Evolutionary conservation across 2,888 invertebrate genomes (phyloP), one percentile per base, ranked within the genome.

Genomic region (Mythimna albipuncta): DNA sequence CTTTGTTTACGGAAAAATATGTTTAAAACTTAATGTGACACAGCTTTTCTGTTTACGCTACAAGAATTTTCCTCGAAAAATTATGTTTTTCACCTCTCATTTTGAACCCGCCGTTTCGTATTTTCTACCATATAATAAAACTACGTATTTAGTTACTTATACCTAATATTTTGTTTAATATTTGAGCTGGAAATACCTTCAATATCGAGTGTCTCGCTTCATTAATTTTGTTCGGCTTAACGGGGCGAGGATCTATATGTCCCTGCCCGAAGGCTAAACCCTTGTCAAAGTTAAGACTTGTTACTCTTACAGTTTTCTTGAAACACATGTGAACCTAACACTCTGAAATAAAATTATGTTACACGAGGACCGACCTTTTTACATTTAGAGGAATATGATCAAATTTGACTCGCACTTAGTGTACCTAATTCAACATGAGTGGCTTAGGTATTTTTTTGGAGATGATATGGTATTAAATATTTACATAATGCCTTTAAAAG

Each of bases 221-320:
- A 89, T 90, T 90, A 87, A 88, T 87, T 89, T 79, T 77, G 78
- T 83, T 84, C 79, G 80, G 71, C 44, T 82, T 82, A 63, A 70
- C 62, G 73, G 79, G 84, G 85, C 73, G 79, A 82, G 80, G 79
- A 82, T 75, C 75, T 83, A 47, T 66, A 55, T 62, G 64, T 68
- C 72, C 74, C 73, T 76, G 82, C 75, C 81, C 74, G 72, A 59
- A 78, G 80, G 82, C 69, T 84, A 85, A 47, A 90, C 89, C 89
- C 88, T 91, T 82, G 86, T 89, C 89, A 89, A 88, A 87, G 80
- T 83, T 85, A 68, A 79, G 75, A 83, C 81, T 83, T 83, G 84
- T 87, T 79, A 75, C 80, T 69, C 75, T 54, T 75, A 81, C 69
- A 80, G 79, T 84, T 81, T 75, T 65, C 70, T 47, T 59, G 62